A percentile compares a stretch with the other conserved stretches of the same genome.
Conservation (phyloP, 1,140 invertebrate species). For the Streblospio benedicti region DNA sequence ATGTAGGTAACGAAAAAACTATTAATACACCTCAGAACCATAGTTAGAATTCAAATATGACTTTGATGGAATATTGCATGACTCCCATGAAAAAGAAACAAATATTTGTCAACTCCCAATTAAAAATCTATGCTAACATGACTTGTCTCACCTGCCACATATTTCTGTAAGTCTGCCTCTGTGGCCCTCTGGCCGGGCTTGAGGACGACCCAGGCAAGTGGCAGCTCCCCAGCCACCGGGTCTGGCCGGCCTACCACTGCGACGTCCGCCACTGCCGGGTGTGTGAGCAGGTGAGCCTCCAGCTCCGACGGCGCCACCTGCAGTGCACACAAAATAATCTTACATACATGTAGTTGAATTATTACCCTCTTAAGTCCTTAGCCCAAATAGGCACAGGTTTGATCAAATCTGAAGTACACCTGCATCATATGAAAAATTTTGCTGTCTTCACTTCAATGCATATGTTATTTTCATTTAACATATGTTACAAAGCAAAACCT, state of each 20-base stretch:
- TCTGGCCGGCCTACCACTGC: slow-evolving; percentile 19
- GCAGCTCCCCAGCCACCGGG: slow-evolving; percentile 12
- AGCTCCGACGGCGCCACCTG: slow-evolving; percentile 45
- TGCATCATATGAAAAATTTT: background rate
- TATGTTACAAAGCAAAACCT: background rate
- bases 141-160: slow-evolving; percentile 23
- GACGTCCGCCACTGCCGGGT: slow-evolving; percentile 13
- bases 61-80: no score
- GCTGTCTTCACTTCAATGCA: background rate
- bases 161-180: slow-evolving; percentile 25
- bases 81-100: no score
- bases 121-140: no score
- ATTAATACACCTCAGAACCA: no score
- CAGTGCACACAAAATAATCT: no score
- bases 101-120: no score
- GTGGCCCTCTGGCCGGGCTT: slow-evolving; percentile 10
- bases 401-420: no score
- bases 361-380: no score
- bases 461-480: background rate
- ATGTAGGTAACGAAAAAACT: no score
- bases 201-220: slow-evolving; percentile 16
- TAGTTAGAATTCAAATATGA: no score
- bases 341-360: no score
- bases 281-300: slow-evolving; percentile 15
- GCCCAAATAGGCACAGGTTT: no score